Percentiles rank a stretch among this genome's conserved stretches.
Evolutionary conservation across 2,888 invertebrate genomes (phyloP).

Genomic region (Ommatoiulus sabulosus): DNA sequence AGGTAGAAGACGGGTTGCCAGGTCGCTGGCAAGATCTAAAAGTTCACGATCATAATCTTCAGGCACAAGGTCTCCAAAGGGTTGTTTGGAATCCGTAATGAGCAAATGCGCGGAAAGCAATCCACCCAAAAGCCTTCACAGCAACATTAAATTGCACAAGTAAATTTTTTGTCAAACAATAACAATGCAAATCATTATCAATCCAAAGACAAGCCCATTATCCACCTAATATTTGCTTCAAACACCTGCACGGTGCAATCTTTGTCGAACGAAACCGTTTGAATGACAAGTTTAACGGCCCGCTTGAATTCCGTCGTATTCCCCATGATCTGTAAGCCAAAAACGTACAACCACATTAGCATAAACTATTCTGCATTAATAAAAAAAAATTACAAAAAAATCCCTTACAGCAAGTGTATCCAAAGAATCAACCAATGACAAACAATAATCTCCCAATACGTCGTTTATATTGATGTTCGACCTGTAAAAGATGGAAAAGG

Average conservation of each 20-base stretch:
- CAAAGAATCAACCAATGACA: conserved; percentile 73
- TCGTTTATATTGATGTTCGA: conserved; percentile 77
- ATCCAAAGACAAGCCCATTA: conserved; percentile 55
- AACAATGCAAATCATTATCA: neutral
- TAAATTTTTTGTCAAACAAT: neutral
- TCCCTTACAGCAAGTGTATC: conserved; percentile 72
- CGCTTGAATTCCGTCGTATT: conserved; percentile 73
- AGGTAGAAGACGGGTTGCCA: conserved; percentile 72
- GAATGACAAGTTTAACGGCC: conserved; percentile 72
- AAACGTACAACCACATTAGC: conserved; percentile 49
- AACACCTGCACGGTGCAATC: conserved; percentile 75
- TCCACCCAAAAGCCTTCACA: conserved; percentile 69
- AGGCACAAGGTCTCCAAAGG: conserved; percentile 71
- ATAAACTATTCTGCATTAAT: conserved; percentile 32
- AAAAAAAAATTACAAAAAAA: conserved; percentile 35
- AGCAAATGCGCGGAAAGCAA: conserved; percentile 75
- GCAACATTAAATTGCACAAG: neutral
- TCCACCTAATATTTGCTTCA: conserved; percentile 74
- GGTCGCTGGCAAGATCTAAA: conserved; percentile 73
- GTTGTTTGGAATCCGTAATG: conserved; percentile 71
- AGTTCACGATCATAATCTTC: conserved; percentile 72
- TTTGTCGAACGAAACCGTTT: conserved; percentile 73
- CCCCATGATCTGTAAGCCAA: conserved; percentile 66
- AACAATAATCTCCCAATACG: conserved; percentile 74
- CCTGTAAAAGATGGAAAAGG: conserved; percentile 64